phyloP scores from a whole-genome alignment of 2,888 invertebrate genomes.

The Muschampia plurimacula region DNA sequence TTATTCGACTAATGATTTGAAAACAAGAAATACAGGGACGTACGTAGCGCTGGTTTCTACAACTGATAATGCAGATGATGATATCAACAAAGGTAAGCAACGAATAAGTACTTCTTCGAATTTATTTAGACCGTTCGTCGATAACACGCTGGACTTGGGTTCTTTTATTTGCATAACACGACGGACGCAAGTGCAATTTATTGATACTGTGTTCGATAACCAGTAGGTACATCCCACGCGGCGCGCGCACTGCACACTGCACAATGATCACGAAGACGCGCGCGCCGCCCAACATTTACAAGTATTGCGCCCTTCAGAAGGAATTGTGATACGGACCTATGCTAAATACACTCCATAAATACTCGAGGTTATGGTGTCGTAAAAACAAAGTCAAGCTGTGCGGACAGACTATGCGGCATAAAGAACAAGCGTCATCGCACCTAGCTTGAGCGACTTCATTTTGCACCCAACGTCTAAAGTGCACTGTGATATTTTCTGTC shows the following conservation, averaged over 20 bases:
- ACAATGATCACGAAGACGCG: conserved; percentile 62
- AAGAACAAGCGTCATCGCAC: conserved; percentile 69
- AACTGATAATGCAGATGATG: conserved; percentile 62
- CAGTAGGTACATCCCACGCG: conserved; percentile 81
- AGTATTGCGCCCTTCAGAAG: conserved; percentile 71
- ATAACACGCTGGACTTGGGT: conserved; percentile 70
- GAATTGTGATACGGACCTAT: conserved; percentile 68
- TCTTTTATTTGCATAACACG: conserved; percentile 80
- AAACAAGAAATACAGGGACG: conserved; percentile 32
- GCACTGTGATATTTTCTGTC: conserved; percentile 23
- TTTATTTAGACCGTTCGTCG: conserved; percentile 80
- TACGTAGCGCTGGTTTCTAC: conserved; percentile 44
- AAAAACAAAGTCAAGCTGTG: conserved; percentile 83
- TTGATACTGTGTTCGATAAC: conserved; percentile 80
- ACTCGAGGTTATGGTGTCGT: conserved; percentile 76
- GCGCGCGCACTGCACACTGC: conserved; percentile 48
- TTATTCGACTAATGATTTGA: conserved; percentile 37
- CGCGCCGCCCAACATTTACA: conserved; percentile 59
- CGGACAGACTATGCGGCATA: conserved; percentile 66
- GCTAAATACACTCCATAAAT: conserved; percentile 81
- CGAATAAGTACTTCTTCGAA: conserved; percentile 76
- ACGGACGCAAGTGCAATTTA: conserved; percentile 81
- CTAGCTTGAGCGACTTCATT: conserved; percentile 40
- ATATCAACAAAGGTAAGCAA: conserved; percentile 70
- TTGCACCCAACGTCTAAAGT: conserved; percentile 41